A percentile compares a stretch with the other conserved stretches of the same genome.
These are phyloP conservation scores for Cotesia chilonis DNA, from an alignment of 1,140 invertebrate species.

Conservation along the genomic window DNA sequence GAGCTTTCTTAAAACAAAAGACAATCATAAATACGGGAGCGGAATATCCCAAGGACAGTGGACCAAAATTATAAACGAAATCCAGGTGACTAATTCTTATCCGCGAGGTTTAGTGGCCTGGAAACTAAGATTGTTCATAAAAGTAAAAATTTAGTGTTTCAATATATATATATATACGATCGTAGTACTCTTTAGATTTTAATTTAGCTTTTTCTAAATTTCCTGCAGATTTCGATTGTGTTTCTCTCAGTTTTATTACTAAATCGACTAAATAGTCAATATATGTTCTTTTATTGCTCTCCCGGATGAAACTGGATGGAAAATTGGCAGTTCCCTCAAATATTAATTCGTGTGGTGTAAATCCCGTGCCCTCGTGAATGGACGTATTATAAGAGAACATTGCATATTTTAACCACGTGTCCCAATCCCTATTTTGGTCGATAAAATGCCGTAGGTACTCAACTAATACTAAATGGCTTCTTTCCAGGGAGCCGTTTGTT, in stretches of 20 bases:
- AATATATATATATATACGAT: not conserved
- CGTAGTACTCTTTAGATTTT: slow-evolving; percentile 29
- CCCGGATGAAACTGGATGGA: slow-evolving; percentile 28
- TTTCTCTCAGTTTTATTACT: slow-evolving; percentile 21
- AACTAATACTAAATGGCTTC: slow-evolving; percentile 40
- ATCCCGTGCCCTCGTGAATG: slow-evolving; percentile 46
- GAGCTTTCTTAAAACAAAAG: too few relatives aligned
- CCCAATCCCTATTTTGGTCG: slow-evolving; percentile 51
- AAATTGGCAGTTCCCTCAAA: slow-evolving; percentile 18
- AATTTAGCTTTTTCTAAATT: slow-evolving; percentile 27
- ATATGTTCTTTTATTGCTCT: slow-evolving; percentile 8
- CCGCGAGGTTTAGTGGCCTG: too few relatives aligned
- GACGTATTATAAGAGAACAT: slow-evolving; percentile 36
- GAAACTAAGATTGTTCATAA: too few relatives aligned
- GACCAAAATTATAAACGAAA: too few relatives aligned
- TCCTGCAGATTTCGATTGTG: slow-evolving; percentile 26
- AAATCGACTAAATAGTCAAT: slow-evolving; percentile 22
- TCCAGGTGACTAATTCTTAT: too few relatives aligned
- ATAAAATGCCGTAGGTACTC: slow-evolving; percentile 46
- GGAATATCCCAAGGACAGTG: too few relatives aligned
- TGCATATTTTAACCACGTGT: slow-evolving; percentile 45
- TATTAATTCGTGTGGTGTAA: slow-evolving; percentile 29
- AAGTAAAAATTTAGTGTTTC: too few relatives aligned
- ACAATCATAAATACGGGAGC: too few relatives aligned
- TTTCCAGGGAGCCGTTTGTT: slow-evolving; percentile 44